A percentile compares a stretch with the other conserved stretches of the same genome.
Evolutionary conservation across 2,113 vertebrate genomes (phyloP).

Genomic region (Pomatorhinus ruficollis): DNA sequence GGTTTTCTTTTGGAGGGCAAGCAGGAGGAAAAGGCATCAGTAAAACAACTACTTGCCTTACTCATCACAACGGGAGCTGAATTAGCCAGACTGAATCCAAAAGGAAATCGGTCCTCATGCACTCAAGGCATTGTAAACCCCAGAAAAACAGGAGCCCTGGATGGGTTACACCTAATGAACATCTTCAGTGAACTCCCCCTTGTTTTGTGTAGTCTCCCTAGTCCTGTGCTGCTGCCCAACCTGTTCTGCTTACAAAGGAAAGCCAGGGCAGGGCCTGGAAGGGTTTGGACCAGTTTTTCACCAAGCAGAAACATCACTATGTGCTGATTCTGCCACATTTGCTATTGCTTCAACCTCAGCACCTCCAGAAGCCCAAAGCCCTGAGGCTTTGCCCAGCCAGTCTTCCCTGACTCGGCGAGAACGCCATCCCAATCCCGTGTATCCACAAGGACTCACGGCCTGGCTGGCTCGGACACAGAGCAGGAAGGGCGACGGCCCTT

Average conservation of each 20-base stretch:
- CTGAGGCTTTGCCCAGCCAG: rapidly evolving
- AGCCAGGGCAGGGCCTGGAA: background rate
- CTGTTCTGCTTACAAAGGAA: background rate
- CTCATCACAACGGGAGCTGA: background rate
- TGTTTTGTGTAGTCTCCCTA: background rate
- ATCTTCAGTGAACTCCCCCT: background rate
- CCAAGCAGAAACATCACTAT: background rate
- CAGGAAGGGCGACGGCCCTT: background rate
- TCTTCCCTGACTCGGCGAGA: background rate
- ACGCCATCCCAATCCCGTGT: rapidly evolving
- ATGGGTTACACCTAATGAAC: background rate
- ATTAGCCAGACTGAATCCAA: too few species aligned
- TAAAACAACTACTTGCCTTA: background rate
- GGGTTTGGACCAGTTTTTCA: background rate
- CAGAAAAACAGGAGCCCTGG: background rate
- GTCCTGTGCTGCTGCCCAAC: background rate
- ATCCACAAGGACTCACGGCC: rapidly evolving
- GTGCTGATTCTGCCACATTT: background rate
- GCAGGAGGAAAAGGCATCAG: background rate
- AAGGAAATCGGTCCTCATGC: background rate
- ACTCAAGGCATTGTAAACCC: background rate
- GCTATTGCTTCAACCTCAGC: background rate
- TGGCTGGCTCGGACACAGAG: rapidly evolving
- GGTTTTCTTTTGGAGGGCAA: background rate
- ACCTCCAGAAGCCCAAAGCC: background rate